Evolutionary conservation across 2,797 vertebrate genomes (phyloP), one percentile per base, ranked within the genome.

Genomic region (Mallotus villosus): DNA sequence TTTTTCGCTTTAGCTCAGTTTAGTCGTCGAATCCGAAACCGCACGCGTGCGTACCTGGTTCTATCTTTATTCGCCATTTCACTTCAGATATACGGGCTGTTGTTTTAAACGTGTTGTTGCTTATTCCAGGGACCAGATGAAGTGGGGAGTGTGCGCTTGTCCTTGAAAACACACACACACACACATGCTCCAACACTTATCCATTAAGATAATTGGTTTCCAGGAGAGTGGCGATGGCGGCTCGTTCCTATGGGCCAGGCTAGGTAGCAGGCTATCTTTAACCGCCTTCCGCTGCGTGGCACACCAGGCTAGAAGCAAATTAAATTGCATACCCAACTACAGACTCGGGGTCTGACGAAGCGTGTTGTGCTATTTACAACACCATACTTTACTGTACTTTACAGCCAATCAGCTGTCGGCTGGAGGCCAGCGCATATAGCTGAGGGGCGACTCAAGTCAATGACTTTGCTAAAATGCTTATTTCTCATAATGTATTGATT

Each of bases 171-270:
- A n/a, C 1, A 67, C 64, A 61, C 21, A 77, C 63, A 71, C 77
- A 79, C 82, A 75, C 24, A 67, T 63, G 66, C 78, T 84, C 41
- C 67, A 78, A 70, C 73, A 41, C 70, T 72, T 85, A 86, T 81
- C 83, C 84, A 86, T 85, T 80, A 79, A 70, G 83, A 32, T 57
- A 68, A 81, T 72, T 67, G 78, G n/a, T 51, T 82, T 74, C 68
- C 73, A 60, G 70, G 70, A 78, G 76, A 41, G 41, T 79, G 22
- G 46, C n/a, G 5, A 46, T 71, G 25, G 59, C 55, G 61, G 79
- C 63, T 76, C 72, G 79, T 76, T 67, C 49, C 72, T 74, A 55
- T 37, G 74, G 75, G 81, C 25, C 3, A 41, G 71, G 70, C 14
- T 6, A 71, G 41, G 9, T 16, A 72, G 68, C 29, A 58, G 46